These are phyloP conservation scores for Stichodactyla helianthus DNA, from an alignment of 64 coral and sea anemone species.

Conservation along the genomic window DNA sequence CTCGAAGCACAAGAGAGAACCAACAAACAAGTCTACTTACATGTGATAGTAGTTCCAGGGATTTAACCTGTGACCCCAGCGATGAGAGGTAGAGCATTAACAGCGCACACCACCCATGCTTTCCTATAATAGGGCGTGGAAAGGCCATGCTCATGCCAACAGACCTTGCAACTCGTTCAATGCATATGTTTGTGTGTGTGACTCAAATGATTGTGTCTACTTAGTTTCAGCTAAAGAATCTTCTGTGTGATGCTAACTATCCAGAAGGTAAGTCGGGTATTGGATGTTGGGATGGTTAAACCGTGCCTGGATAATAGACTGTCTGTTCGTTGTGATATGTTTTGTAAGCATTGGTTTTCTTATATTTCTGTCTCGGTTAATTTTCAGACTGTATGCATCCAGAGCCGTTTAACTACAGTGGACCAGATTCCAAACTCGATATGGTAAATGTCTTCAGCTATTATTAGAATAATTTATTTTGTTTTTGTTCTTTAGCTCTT, in stretches of 20 bases:
- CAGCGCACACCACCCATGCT: no score
- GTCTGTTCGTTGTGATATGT: no score
- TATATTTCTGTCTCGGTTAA: background rate
- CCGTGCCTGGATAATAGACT: no score
- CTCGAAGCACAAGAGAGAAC: no score
- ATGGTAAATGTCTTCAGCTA: background rate
- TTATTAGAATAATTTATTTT: background rate
- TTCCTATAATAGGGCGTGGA: no score
- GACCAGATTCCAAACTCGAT: conserved; percentile 41
- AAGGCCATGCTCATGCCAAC: no score
- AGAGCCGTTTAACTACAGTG: conserved; percentile 96
- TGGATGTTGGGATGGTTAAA: background rate
- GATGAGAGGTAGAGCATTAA: no score
- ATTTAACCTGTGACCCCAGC: no score
- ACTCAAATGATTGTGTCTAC: background rate
- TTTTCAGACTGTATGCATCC: conserved; percentile 96
- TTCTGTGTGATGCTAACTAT: conserved; percentile 87
- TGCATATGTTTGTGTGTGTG: background rate
- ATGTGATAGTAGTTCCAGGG: no score
- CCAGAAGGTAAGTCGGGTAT: conserved; percentile 72
- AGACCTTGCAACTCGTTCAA: background rate
- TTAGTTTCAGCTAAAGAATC: conserved; percentile 92
- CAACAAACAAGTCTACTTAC: no score
- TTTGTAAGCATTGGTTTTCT: no score
- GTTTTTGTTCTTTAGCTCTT: background rate